Percentiles rank a stretch among this genome's conserved stretches.
These are phyloP conservation scores for Ostrea edulis DNA, from an alignment of 1,140 invertebrate species.

Conservation along the genomic window DNA sequence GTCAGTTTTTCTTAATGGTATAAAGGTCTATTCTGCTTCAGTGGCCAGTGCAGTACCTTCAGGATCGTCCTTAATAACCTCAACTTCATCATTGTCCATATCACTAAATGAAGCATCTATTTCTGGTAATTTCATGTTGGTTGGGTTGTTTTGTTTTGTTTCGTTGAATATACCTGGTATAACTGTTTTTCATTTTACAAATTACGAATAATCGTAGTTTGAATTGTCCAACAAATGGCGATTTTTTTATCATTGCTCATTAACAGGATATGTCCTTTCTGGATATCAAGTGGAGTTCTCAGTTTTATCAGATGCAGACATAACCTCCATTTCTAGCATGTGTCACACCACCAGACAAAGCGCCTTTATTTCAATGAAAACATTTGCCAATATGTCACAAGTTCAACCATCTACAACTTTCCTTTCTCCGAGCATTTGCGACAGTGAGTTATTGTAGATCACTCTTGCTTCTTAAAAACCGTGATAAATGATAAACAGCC, in stretches of 20 bases:
- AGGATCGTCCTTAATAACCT: neutral
- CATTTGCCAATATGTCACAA: neutral
- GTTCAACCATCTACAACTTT: neutral
- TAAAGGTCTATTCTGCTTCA: neutral
- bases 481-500: neutral
- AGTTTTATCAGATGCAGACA: neutral
- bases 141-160: neutral
- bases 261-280: neutral
- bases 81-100: neutral
- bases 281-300: neutral
- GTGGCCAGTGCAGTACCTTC: neutral
- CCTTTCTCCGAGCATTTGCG: neutral
- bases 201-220: no score
- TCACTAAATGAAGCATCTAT: neutral
- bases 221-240: no score
- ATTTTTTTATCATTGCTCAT: neutral
- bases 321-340: neutral
- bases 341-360: neutral
- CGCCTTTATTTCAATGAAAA: constrained; percentile 1
- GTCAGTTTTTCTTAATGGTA: neutral
- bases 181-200: no score
- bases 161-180: no score
- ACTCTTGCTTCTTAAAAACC: neutral
- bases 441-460: neutral
- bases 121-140: neutral